Evolutionary conservation across 2,113 vertebrate genomes (phyloP), one percentile per base, ranked within the genome.

Genomic region (Heteronetta atricapilla): DNA sequence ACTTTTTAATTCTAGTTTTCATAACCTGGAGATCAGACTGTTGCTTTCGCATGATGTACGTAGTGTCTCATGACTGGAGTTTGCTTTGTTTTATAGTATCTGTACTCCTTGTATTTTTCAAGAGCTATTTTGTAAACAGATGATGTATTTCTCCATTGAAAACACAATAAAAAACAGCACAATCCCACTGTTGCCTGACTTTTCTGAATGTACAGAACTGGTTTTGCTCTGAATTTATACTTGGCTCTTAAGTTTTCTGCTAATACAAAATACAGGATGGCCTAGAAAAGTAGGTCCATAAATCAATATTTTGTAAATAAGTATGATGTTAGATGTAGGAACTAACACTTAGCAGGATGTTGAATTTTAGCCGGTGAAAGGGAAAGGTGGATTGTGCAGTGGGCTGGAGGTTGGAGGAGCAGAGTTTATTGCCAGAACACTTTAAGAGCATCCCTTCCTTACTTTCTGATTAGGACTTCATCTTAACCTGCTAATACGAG

Each of bases 61-160:
- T 98, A 98, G 98, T 97, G 98, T 98, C 98, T 98, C 97, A 98
- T 98, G 98, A 98, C 98, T 98, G 98, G 98, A 98, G 98, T 98
- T 98, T 98, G 98, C 98, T 98, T 98, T 98, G 98, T 98, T 98
- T 98, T 98, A 98, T 98, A 98, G 98, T 98, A 98, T 97, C 98
- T 98, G 98, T 98, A 98, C 98, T 98, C 98, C 98, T 98, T 98
- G 98, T 98, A 98, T 98, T 98, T 98, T 98, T 98, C 98, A 98
- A 98, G 98, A 98, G 98, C 98, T 98, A 98, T 98, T 98, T 98
- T 98, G 98, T 98, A 98, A 98, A 98, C 98, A 98, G 98, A 98
- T 98, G 98, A 98, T 98, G 98, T 98, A 98, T 98, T 98, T 98
- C 98, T 98, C 98, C 98, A 98, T 98, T 98, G 98, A 98, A 98